phyloP scores from a whole-genome alignment of 2,888 invertebrate species.

The Lutraria lutraria region DNA sequence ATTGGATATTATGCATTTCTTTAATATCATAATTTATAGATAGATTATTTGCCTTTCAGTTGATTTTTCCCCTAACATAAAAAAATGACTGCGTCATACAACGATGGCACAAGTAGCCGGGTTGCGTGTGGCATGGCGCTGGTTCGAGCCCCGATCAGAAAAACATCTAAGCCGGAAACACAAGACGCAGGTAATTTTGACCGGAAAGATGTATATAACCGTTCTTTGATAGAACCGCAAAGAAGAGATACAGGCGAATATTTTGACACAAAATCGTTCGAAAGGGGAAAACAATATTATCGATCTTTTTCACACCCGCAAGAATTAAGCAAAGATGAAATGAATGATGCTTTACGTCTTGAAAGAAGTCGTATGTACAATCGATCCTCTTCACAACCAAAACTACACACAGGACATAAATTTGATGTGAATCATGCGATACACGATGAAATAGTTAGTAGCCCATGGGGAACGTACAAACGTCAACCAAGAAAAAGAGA shows the following conservation, averaged over 20 bases:
- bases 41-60: too few relatives aligned
- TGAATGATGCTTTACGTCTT: not conserved
- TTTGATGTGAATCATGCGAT: slow-evolving; percentile 39
- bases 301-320: slow-evolving; percentile 42
- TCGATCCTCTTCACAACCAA: slow-evolving; percentile 34
- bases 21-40: too few relatives aligned
- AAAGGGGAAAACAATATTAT: not conserved
- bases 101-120: not conserved
- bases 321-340: not conserved
- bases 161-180: not conserved
- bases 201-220: not conserved
- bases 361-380: not conserved
- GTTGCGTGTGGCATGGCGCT: not conserved
- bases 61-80: not conserved
- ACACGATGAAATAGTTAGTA: slow-evolving; percentile 35
- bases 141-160: slow-evolving; percentile 18
- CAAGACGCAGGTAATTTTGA: not conserved
- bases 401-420: not conserved
- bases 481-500: slow-evolving; percentile 18
- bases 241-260: not conserved
- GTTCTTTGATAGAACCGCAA: not conserved
- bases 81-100: not conserved
- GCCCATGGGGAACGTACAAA: slow-evolving; percentile 41
- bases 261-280: not conserved
- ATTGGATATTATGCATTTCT: too few relatives aligned